Conservation (phyloP, 2,888 invertebrate species). For the Meganola albula region DNA sequence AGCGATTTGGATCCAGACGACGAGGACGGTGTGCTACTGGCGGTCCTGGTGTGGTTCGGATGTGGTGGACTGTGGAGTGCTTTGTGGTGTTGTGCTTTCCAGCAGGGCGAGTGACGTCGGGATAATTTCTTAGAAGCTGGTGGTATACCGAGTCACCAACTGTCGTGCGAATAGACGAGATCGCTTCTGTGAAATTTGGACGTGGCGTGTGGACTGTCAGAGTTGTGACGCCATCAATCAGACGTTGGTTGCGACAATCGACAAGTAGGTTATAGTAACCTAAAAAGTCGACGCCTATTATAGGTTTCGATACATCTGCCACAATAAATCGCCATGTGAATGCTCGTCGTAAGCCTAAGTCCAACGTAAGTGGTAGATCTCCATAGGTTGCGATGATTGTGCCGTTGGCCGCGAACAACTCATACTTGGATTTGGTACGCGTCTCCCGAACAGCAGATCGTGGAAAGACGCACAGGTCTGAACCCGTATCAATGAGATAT, state of each 20-base stretch:
- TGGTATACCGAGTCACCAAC: neutral
- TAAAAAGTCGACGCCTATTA: too few relatives aligned
- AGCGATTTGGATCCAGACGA: neutral
- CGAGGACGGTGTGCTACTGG: neutral
- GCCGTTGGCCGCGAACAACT: constrained; percentile 9
- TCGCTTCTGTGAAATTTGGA: too few relatives aligned
- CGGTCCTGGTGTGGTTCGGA: neutral
- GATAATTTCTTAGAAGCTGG: neutral
- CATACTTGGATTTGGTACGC: constrained; percentile 2
- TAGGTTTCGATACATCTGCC: constrained; percentile 1
- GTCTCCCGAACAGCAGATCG: too few relatives aligned
- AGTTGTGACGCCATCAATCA: neutral
- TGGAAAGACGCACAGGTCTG: constrained; percentile 7
- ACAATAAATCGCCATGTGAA: constrained; percentile 8
- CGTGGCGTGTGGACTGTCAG: neutral
- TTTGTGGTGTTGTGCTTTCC: neutral
- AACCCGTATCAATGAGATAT: constrained; percentile 22
- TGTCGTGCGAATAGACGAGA: neutral
- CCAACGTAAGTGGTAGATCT: neutral
- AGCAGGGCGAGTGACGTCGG: neutral
- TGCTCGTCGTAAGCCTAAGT: constrained; percentile 7
- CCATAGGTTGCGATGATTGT: constrained; percentile 9
- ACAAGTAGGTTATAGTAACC: neutral
- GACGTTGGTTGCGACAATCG: too few relatives aligned
- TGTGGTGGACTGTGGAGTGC: neutral